These are phyloP conservation scores for Erannis defoliaria DNA, from an alignment of 2,888 invertebrate genomes.

Conservation along the genomic window DNA sequence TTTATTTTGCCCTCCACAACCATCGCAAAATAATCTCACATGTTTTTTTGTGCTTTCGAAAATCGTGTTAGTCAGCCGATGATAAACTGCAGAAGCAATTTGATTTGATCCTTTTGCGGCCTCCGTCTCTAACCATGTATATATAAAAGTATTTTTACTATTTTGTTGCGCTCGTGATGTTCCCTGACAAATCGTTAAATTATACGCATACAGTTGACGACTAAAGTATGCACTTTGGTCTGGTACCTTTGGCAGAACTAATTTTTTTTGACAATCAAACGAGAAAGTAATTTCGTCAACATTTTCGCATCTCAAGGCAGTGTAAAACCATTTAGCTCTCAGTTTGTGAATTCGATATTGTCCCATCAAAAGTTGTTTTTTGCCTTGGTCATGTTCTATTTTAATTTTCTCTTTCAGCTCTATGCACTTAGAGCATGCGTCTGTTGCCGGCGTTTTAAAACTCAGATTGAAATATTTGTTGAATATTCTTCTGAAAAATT, in stretches of 20 bases:
- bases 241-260: background rate
- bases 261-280: background rate
- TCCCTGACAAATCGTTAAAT: background rate
- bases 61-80: background rate
- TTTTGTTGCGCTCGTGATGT: background rate
- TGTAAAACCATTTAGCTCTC: conserved; percentile 1
- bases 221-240: background rate
- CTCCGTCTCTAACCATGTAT: background rate
- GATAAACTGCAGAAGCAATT: conserved; percentile 1
- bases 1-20: conserved; percentile 49
- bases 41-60: background rate
- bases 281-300: background rate
- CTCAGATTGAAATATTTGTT: background rate
- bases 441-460: conserved; percentile 3
- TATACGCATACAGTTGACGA: background rate
- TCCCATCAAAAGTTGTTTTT: background rate
- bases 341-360: background rate
- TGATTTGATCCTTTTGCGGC: background rate
- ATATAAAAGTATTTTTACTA: background rate
- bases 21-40: background rate
- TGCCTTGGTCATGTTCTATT: background rate
- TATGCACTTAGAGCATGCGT: background rate
- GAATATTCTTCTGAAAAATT: background rate
- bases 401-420: background rate
- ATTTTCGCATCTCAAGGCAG: background rate